phyloP scores from a whole-genome alignment of 2,888 invertebrate genomes.

The Prenolepis imparis region DNA sequence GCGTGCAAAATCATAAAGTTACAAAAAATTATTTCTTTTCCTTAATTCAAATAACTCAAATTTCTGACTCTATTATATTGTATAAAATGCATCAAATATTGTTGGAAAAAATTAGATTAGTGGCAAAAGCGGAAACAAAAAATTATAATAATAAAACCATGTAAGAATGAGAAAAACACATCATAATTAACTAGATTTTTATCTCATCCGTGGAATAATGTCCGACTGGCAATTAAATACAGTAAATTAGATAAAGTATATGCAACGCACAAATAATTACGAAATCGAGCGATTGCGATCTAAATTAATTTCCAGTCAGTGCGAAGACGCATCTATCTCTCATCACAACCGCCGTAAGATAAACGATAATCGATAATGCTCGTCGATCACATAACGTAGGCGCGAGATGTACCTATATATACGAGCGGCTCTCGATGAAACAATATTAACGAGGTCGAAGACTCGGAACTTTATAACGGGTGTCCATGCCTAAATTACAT shows the following conservation, averaged over 20 bases:
- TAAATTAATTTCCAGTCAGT: constrained; percentile 1
- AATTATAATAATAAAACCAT: background rate
- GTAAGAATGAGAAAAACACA: background rate
- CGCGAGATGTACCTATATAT: background rate
- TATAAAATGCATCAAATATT: background rate
- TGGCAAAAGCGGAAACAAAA: background rate
- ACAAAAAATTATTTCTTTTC: background rate
- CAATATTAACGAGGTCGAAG: constrained; percentile 71
- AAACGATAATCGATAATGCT: constrained; percentile 12
- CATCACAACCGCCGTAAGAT: background rate
- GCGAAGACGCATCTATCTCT: background rate
- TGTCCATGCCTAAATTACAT: constrained; percentile 81
- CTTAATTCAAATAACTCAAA: background rate
- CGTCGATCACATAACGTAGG: constrained; percentile 12
- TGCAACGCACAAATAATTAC: background rate
- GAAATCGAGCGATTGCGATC: background rate
- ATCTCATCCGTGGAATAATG: background rate
- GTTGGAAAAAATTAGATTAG: background rate
- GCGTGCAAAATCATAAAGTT: background rate
- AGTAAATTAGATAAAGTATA: background rate
- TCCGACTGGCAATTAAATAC: background rate
- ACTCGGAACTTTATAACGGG: constrained; percentile 74
- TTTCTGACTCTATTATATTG: background rate
- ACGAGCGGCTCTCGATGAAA: background rate
- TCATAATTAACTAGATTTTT: background rate